phyloP scores from a whole-genome alignment of 2,797 vertebrate genomes.

The Echiichthys vipera region DNA sequence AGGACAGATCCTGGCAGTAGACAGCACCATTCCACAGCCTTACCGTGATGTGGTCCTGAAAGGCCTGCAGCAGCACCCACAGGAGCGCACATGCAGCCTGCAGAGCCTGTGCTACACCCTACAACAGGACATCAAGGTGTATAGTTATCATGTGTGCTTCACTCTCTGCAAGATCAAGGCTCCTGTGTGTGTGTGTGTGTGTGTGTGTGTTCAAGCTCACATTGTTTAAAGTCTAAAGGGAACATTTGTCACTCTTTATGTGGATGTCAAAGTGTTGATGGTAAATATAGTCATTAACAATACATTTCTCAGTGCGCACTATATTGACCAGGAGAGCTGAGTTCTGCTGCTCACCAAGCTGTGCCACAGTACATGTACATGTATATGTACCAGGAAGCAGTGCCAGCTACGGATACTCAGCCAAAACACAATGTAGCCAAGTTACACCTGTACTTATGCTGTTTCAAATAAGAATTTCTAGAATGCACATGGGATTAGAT shows the following conservation, averaged over 20 bases:
- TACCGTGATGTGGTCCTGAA: conserved; percentile 74
- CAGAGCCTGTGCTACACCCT: conserved; percentile 72
- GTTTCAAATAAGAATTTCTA: neutral
- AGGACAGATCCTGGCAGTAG: conserved; percentile 60
- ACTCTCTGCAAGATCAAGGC: neutral
- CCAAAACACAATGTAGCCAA: too few species aligned
- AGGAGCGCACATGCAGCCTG: conserved; percentile 73
- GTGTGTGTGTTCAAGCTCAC: neutral
- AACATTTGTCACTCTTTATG: too few species aligned
- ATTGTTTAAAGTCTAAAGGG: too few species aligned
- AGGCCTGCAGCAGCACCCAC: conserved; percentile 66
- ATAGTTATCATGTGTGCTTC: neutral
- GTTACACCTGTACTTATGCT: neutral
- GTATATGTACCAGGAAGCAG: too few species aligned
- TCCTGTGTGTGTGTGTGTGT: neutral
- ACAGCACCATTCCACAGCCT: conserved; percentile 70
- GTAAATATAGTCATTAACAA: too few species aligned
- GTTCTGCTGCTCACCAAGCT: too few species aligned
- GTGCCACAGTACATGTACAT: too few species aligned
- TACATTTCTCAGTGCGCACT: too few species aligned
- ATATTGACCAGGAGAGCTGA: too few species aligned
- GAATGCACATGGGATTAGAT: neutral
- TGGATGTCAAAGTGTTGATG: too few species aligned
- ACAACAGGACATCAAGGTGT: conserved; percentile 71
- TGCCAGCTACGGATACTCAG: too few species aligned